Base-by-base conservation (phyloP, 2,113 vertebrate genomes). In the Odontesthes bonariensis region DNA sequence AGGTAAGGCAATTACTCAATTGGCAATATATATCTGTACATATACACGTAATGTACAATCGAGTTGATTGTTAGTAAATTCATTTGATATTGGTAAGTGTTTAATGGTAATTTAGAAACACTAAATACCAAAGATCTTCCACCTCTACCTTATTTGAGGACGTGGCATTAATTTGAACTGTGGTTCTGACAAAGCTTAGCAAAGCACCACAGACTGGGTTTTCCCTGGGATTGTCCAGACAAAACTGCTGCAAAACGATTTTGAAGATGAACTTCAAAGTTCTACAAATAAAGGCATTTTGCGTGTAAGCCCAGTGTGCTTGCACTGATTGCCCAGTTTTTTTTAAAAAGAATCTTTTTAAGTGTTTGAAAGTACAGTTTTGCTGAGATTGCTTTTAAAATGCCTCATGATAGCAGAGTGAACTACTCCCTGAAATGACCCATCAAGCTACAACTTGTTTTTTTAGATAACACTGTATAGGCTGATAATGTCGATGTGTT, bases 1-100 rank as follows among this genome's bases (percentile, higher is more conserved):
- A 98, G 96, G 98, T 98, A 91, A 82, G 89, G 47, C 3, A 0
- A 6, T n/a, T 19, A 7, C 19, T 49, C 46, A 49, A 6, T 19
- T 47, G 6, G n/a, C n/a, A n/a, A n/a, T n/a, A n/a, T n/a, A n/a
- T n/a, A n/a, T n/a, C n/a, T n/a, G n/a, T n/a, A n/a, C n/a, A n/a
- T 35, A 5, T 35, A 35, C 8, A 35, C 35, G 8, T 4, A 8
- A 35, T 35, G 35, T 35, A 35, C 35, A 5, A 8, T 38, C 10
- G 35, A 38, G 35, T 38, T 38, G 6, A 6, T 10, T 38, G 35
- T 38, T 3, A 10, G 2, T 38, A 38, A 38, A 38, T 38, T 38
- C 2, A 38, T 38, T 38, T 38, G 7, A 38, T 38, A 38, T 38
- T 38, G 27, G 27, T 27, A 27, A 27, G 27, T 27, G 35, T 38